Evolutionary conservation across 2,888 invertebrate genomes (phyloP), one percentile per base, ranked within the genome.

Genomic region (Drosophila peninsularis): DNA sequence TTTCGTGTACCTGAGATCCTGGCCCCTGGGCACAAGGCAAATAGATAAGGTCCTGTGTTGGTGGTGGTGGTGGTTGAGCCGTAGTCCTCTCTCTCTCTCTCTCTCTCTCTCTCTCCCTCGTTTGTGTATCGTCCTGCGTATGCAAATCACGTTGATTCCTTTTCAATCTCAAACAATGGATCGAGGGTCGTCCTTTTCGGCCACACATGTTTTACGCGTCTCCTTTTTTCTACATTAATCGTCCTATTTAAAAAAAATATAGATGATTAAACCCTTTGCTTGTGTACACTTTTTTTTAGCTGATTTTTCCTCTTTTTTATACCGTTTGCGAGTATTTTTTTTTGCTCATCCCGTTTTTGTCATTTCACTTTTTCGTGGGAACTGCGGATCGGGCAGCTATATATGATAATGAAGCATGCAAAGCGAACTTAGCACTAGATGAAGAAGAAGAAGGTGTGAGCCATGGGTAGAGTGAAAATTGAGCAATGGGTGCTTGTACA

Each of bases 341-440:
- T 41, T 19, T 42, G 66, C 75, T 81, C 77, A 70, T 80, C 77
- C 83, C 80, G 83, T 87, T 79, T 71, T 72, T 60, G 80, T 76
- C 81, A 71, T 90, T 90, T 89, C 82, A 90, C 89, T 90, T 90
- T 84, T 88, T 70, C 90, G 90, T 90, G 88, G 82, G 88, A 88
- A 88, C 69, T 78, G 5, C 27, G 44, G 30, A 50, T 54, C 17
- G n/a, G 41, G 5, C 42, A 56, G 72, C 27, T 60, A 36, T 60
- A 36, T 47, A 53, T 45, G 49, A 63, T 34, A 42, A 53, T 41
- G 14, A 34, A 32, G 24, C 30, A 57, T 62, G 21, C 42, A 54
- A 41, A 27, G 45, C 17, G 11, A 14, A 45, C 27, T 4, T 24
- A 47, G 5, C 32, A 30, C 13, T 4, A 0, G 41, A 2, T n/a